Conservation (phyloP, 2,888 invertebrate species). For the Lasioglossum figueresi region DNA sequence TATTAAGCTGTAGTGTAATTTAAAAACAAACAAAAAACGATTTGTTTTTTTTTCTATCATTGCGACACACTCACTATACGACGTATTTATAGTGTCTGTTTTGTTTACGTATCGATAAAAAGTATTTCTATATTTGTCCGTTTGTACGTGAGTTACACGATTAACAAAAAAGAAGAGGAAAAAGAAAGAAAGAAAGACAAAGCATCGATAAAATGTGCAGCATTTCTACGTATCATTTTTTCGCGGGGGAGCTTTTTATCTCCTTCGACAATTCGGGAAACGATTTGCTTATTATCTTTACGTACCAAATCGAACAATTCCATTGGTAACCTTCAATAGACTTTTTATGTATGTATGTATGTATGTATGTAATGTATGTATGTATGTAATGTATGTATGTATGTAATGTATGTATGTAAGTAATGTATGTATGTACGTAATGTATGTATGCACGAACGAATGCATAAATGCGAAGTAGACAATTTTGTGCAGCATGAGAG, state of each 20-base stretch:
- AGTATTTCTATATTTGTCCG: conserved; percentile 13
- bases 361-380: conserved; percentile 24
- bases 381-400: conserved; percentile 22
- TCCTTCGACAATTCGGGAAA: background rate
- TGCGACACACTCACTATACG: background rate
- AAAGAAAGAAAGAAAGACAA: conserved; percentile 11
- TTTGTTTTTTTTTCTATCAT: background rate
- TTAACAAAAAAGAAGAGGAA: background rate
- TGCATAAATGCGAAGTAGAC: conserved; percentile 33
- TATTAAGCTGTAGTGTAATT: background rate
- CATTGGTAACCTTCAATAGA: conserved; percentile 32
- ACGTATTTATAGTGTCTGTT: background rate
- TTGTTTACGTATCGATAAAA: conserved; percentile 1
- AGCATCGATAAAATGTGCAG: conserved; percentile 26
- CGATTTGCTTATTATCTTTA: conserved; percentile 15
- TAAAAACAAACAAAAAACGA: background rate
- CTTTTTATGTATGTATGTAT: conserved; percentile 32
- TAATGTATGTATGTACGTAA: conserved; percentile 23
- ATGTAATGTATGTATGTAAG: conserved; percentile 21
- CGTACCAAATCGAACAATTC: conserved; percentile 18
- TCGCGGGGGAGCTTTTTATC: background rate
- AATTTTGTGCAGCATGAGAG: conserved; percentile 51
- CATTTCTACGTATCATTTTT: conserved; percentile 39
- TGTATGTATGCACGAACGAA: conserved; percentile 28
- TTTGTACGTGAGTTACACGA: conserved; percentile 4